Conservation (phyloP, 2,113 vertebrate genomes). For the Garra rufa region DNA sequence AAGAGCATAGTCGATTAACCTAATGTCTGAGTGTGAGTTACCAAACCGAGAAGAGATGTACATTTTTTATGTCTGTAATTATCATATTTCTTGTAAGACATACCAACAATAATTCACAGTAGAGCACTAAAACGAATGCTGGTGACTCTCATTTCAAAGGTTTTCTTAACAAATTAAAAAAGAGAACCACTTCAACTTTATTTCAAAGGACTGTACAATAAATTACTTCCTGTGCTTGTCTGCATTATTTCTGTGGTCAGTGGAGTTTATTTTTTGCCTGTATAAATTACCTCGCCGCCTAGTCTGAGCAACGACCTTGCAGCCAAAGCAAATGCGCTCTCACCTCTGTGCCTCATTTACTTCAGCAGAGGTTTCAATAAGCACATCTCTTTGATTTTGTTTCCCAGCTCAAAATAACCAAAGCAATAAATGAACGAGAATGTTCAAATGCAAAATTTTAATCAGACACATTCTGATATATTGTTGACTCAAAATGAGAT, state of each 20-base stretch:
- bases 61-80: background rate
- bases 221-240: background rate
- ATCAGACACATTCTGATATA: background rate
- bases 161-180: background rate
- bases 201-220: background rate
- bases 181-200: background rate
- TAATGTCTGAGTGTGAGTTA: background rate
- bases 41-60: background rate
- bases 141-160: background rate
- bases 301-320: slow-evolving; percentile 49
- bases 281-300: slow-evolving; percentile 22
- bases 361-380: slow-evolving; percentile 42
- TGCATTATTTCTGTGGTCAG: background rate
- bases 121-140: background rate
- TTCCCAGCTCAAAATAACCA: background rate
- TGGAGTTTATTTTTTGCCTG: slow-evolving; percentile 33
- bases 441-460: background rate
- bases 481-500: background rate
- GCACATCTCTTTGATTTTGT: slow-evolving; percentile 16
- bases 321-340: slow-evolving; percentile 39
- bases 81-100: background rate
- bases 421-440: background rate
- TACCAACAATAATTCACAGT: background rate
- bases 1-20: background rate
- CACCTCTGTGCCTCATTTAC: slow-evolving; percentile 51